Percentiles rank a stretch among this genome's conserved stretches.
Conservation (phyloP, 2,888 invertebrate species). For the Cryptus viduatorius region DNA sequence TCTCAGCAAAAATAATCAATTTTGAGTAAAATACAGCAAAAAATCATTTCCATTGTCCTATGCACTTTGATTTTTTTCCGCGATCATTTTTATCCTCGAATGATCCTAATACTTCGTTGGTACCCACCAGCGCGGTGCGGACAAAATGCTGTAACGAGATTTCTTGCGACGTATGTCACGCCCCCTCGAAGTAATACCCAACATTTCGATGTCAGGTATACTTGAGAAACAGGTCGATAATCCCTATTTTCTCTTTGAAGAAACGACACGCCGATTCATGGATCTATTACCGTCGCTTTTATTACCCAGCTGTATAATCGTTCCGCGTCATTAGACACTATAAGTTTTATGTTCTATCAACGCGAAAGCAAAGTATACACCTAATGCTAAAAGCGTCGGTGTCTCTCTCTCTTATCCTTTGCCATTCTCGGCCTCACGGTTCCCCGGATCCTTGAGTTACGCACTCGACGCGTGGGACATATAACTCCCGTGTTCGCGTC, state of each 20-base stretch:
- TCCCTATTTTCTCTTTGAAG: slow-evolving; percentile 47
- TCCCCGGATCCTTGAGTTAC: slow-evolving; percentile 55
- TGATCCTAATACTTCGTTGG: slow-evolving; percentile 31
- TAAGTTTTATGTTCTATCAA: slow-evolving; percentile 9
- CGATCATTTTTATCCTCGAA: not conserved
- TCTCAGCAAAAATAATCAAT: too few species aligned
- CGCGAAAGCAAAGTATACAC: not conserved
- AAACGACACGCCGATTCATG: slow-evolving; percentile 25
- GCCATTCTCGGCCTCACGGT: slow-evolving; percentile 32
- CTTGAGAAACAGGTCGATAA: slow-evolving; percentile 28
- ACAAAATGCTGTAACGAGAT: slow-evolving; percentile 11
- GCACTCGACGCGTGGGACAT: slow-evolving; percentile 41
- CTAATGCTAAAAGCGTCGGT: slow-evolving; percentile 11
- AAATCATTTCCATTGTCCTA: not conserved
- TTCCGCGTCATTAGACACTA: slow-evolving; percentile 54
- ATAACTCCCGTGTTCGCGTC: slow-evolving; percentile 27
- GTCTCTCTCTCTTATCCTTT: not conserved
- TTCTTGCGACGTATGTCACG: slow-evolving; percentile 48
- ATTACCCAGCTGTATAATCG: slow-evolving; percentile 28
- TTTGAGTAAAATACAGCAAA: not conserved
- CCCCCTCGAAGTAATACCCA: slow-evolving; percentile 15
- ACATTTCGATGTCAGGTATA: slow-evolving; percentile 4
- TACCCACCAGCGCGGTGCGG: not conserved
- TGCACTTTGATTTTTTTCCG: not conserved
- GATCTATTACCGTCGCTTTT: slow-evolving; percentile 40